phyloP scores from a whole-genome alignment of 2,888 invertebrate genomes.

The Sminthurinus aureus region DNA sequence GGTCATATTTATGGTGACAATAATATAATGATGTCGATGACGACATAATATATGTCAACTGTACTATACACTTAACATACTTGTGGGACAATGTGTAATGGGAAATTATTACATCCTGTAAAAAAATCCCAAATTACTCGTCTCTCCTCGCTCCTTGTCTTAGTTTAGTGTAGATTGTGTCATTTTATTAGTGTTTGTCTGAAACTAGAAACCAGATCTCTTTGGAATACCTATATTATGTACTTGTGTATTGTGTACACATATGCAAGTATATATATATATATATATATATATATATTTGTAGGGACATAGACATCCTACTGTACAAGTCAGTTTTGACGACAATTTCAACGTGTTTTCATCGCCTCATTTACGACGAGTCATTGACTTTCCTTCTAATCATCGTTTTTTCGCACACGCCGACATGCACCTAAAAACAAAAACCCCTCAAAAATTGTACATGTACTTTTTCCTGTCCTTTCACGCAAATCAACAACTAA shows the following conservation, averaged over 20 bases:
- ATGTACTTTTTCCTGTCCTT: not conserved
- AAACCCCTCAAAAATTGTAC: slow-evolving; percentile 2
- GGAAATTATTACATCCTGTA: slow-evolving; percentile 6
- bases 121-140: not conserved
- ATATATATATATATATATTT: too few relatives aligned
- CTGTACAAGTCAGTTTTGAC: not conserved
- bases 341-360: slow-evolving; percentile 32
- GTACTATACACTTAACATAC: not conserved
- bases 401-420: slow-evolving; percentile 35
- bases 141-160: not conserved
- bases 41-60: not conserved
- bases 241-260: not conserved
- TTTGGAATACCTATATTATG: not conserved
- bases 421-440: slow-evolving; percentile 29
- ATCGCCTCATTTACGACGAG: slow-evolving; percentile 37
- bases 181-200: not conserved
- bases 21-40: not conserved
- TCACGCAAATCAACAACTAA: not conserved
- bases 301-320: too few relatives aligned
- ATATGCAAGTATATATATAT: not conserved
- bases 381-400: slow-evolving; percentile 36
- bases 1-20: not conserved
- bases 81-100: not conserved
- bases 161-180: not conserved
- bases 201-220: not conserved